Base-by-base conservation (phyloP, 2,888 invertebrate genomes). In the Sarcophaga variegata region DNA sequence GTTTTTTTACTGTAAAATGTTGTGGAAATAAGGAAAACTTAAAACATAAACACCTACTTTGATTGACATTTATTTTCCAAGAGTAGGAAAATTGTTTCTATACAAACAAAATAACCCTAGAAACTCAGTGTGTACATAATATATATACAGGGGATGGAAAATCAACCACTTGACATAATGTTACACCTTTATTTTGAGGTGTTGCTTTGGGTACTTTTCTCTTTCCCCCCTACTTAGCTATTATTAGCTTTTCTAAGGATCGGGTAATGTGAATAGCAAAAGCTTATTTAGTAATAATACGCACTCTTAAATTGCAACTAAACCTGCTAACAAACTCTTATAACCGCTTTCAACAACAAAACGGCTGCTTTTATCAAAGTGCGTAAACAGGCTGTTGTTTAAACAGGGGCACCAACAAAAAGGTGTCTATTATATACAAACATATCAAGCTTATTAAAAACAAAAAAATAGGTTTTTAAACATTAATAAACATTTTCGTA, bases 21-120 rank as follows among this genome's bases (percentile, higher is more conserved):
- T 37, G 37, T 37, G 37, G 8, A 37, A 37, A 37, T 37, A 37
- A 37, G 70, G 78, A 78, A 37, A 84, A 76, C 83, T 84, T 81
- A 79, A 87, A 87, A 84, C 78, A 87, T 84, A 81, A 87, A 87
- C 87, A 87, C 81, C 84, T 84, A 87, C 84, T 84, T 87, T 87
- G 83, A 87, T 87, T 87, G 87, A 84, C 87, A 87, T 84, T 87
- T 87, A 87, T 87, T 76, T 86, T 72, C 27, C 59, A 77, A 47
- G 4, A 20, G 12, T 64, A 80, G 25, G 64, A 74, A 67, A 67
- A 54, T 6, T 45, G 11, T 37, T 37, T 37, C 37, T 37, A 37
- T 37, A 37, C 37, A 70, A 74, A 63, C n/a, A 37, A 77, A 78
- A 78, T 75, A 75, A 54, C 64, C 69, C 67, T 47, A 60, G 20